Conservation (phyloP, 2,888 invertebrate species). For the Tetropium fuscum region DNA sequence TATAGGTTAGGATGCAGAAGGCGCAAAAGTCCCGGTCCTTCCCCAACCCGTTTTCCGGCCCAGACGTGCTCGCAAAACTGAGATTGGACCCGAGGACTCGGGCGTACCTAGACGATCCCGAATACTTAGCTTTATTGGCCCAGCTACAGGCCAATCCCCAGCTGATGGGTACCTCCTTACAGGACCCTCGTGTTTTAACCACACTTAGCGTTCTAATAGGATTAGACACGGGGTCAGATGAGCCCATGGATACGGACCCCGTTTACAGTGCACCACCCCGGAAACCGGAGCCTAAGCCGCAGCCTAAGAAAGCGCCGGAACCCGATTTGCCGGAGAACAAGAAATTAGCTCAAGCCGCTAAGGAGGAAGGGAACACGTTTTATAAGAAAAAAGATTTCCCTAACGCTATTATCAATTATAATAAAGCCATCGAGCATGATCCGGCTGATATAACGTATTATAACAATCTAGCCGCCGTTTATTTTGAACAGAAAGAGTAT, state of each 20-base stretch:
- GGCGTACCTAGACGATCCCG: constrained; percentile 80
- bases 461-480: constrained; percentile 96
- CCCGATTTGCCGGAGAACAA: constrained; percentile 75
- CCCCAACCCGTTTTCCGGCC: constrained; percentile 70
- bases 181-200: constrained; percentile 76
- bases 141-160: constrained; percentile 77
- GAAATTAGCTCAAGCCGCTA: constrained; percentile 80
- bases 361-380: constrained; percentile 92
- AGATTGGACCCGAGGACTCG: constrained; percentile 77
- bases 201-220: constrained; percentile 78
- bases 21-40: constrained; percentile 44
- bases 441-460: constrained; percentile 93
- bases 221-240: constrained; percentile 51
- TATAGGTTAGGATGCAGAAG: constrained; percentile 35
- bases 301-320: constrained; percentile 70
- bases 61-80: constrained; percentile 73
- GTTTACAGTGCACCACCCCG: constrained; percentile 65
- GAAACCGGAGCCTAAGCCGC: constrained; percentile 64
- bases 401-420: constrained; percentile 84
- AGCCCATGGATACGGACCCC: constrained; percentile 71
- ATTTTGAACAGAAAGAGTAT: constrained; percentile 94
- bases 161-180: constrained; percentile 67
- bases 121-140: constrained; percentile 75
- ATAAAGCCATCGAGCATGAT: constrained; percentile 89
- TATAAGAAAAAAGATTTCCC: constrained; percentile 93